These are phyloP conservation scores for Fulica atra DNA, from an alignment of 2,113 vertebrate genomes.

Conservation along the genomic window DNA sequence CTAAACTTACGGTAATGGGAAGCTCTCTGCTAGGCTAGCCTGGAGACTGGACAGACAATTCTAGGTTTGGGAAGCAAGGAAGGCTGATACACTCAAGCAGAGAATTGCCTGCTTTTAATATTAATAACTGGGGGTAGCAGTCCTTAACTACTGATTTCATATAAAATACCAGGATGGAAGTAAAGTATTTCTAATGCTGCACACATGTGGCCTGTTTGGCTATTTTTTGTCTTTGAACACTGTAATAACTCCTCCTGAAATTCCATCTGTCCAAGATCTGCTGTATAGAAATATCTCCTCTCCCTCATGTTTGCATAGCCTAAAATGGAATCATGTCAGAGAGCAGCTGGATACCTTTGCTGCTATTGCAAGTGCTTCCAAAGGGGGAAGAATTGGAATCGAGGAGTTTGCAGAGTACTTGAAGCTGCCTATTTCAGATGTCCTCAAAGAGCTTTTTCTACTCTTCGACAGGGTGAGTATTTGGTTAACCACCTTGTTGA, in stretches of 20 bases:
- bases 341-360: constrained; percentile 91
- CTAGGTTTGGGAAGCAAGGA: background rate
- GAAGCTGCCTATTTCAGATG: constrained; percentile 87
- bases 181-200: background rate
- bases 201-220: background rate
- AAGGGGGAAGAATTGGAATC: constrained; percentile 91
- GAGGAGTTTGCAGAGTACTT: constrained; percentile 90
- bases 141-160: background rate
- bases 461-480: constrained; percentile 93
- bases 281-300: constrained; percentile 10
- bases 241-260: constrained; percentile 12
- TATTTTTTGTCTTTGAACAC: background rate
- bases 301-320: constrained; percentile 71
- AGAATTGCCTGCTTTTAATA: background rate
- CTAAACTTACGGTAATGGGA: background rate
- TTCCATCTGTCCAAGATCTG: background rate
- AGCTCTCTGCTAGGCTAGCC: background rate
- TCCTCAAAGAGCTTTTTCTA: constrained; percentile 87
- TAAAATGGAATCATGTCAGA: constrained; percentile 91
- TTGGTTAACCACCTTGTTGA: background rate
- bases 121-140: background rate
- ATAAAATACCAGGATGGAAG: background rate
- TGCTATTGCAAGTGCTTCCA: constrained; percentile 84
- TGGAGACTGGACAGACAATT: background rate
- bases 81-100: background rate